Conservation (phyloP, 2,113 vertebrate species). For the Tenrec ecaudatus region DNA sequence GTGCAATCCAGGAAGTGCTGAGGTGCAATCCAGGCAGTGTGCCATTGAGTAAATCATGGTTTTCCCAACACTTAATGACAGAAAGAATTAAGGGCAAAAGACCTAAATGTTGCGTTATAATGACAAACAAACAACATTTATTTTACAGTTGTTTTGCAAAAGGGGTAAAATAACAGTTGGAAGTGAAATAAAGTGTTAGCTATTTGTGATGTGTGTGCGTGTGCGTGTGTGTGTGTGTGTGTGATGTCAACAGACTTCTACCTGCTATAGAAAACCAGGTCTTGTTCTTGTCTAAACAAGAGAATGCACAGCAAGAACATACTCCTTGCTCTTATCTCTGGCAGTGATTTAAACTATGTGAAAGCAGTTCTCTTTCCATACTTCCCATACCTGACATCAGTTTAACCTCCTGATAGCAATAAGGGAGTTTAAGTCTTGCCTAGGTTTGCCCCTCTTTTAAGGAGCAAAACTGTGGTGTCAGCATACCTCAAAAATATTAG, state of each 20-base stretch:
- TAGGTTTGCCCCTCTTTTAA: conserved; percentile 68
- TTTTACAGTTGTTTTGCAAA: conserved; percentile 35
- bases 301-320: not conserved
- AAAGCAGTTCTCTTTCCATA: not conserved
- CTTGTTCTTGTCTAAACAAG: conserved; percentile 14
- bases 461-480: conserved; percentile 70
- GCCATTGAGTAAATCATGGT: not conserved
- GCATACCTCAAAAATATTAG: conserved; percentile 59
- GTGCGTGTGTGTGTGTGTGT: not conserved
- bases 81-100: conserved; percentile 10
- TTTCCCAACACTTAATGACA: not conserved
- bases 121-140: not conserved
- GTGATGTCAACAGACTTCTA: conserved; percentile 25
- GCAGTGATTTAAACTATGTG: conserved; percentile 17
- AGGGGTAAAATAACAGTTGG: not conserved
- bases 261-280: not conserved
- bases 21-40: not conserved
- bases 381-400: not conserved
- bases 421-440: conserved; percentile 55
- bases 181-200: conserved; percentile 9
- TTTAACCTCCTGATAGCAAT: conserved; percentile 57
- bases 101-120: not conserved
- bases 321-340: conserved; percentile 38
- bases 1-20: not conserved
- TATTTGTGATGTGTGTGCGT: not conserved